Conservation (phyloP, 2,797 vertebrate species). For the Lophotriccus pileatus region DNA sequence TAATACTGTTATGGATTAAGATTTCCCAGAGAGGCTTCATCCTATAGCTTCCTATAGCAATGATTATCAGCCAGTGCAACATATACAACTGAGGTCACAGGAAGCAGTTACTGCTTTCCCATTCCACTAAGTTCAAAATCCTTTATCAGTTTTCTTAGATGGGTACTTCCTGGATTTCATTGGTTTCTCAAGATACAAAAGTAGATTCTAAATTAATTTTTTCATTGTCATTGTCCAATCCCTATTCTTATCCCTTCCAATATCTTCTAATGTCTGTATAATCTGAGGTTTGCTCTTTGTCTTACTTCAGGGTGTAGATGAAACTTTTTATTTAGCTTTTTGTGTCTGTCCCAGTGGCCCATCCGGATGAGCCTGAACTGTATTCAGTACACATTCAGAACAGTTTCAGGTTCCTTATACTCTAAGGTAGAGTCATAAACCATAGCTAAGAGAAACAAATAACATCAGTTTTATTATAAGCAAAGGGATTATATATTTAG, state of each 20-base stretch:
- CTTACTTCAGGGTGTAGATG: background rate
- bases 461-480: background rate
- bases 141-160: background rate
- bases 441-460: background rate
- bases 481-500: background rate
- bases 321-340: background rate
- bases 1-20: background rate
- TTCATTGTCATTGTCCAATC: background rate
- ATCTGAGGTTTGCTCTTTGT: background rate
- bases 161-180: background rate
- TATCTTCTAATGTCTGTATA: background rate
- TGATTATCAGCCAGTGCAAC: background rate
- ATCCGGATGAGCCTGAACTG: background rate
- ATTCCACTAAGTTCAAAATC: background rate
- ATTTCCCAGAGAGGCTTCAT: background rate
- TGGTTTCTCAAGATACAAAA: background rate
- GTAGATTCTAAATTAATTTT: background rate
- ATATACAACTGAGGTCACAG: background rate
- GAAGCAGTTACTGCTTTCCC: background rate
- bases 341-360: fast-evolving
- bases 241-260: background rate
- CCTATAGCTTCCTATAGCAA: background rate
- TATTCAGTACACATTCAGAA: background rate
- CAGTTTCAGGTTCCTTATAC: background rate
- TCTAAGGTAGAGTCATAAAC: background rate